Conservation (phyloP, 2,113 vertebrate species). For the Clarias magur region DNA sequence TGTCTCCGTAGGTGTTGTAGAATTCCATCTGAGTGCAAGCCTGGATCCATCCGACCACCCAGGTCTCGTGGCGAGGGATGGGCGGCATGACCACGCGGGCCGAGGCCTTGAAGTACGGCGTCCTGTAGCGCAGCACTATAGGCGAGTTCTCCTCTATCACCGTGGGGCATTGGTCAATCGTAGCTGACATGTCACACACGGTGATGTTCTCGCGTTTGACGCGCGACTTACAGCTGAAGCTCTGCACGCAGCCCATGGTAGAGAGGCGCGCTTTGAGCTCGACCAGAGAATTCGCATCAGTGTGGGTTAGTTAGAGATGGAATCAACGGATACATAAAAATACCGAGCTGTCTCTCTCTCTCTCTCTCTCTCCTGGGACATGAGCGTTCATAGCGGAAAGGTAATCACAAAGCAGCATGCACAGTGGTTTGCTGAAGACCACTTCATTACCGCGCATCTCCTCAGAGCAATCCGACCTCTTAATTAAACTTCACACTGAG, state of each 20-base stretch:
- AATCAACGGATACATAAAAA: neutral
- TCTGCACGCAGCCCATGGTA: constrained; percentile 94
- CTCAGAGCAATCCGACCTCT: neutral
- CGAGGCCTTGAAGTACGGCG: constrained; percentile 95
- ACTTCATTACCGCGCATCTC: neutral
- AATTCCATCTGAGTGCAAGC: constrained; percentile 98
- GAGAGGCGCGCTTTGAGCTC: constrained; percentile 58
- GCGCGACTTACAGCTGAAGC: constrained; percentile 93
- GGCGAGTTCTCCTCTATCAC: constrained; percentile 95
- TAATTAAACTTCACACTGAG: neutral
- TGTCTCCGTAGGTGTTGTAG: constrained; percentile 95
- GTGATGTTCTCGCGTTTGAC: constrained; percentile 92
- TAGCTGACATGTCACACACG: constrained; percentile 91
- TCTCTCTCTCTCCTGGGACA: neutral
- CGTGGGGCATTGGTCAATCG: constrained; percentile 91
- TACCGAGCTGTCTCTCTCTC: neutral
- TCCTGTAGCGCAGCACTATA: constrained; percentile 95
- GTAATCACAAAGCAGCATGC: neutral
- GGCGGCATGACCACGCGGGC: constrained; percentile 92
- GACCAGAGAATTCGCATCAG: constrained; percentile 49
- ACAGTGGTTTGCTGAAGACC: neutral
- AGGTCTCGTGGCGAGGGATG: constrained; percentile 89
- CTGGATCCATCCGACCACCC: constrained; percentile 98
- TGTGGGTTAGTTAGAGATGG: constrained; percentile 35
- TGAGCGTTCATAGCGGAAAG: too few species aligned